phyloP scores from a whole-genome alignment of 2,797 vertebrate genomes.

The Enteromius treurensis region DNA sequence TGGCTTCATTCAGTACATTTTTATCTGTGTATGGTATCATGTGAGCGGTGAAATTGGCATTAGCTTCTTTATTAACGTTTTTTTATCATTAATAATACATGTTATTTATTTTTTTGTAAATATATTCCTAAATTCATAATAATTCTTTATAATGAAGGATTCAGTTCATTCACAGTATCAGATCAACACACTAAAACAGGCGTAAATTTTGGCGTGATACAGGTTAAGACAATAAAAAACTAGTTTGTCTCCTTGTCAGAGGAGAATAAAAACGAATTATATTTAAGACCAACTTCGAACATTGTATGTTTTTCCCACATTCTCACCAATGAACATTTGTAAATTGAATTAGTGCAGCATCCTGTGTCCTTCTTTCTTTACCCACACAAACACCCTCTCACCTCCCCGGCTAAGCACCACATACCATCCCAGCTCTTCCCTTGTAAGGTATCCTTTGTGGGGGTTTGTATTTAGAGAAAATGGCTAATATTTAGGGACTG shows the following conservation, averaged over 20 bases:
- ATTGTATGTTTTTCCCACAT: not conserved
- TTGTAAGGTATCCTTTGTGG: constrained; percentile 83
- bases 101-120: not conserved
- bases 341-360: constrained; percentile 50
- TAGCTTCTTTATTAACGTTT: not conserved
- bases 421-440: constrained; percentile 75
- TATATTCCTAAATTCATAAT: not conserved
- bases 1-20: no score
- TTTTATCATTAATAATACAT: not conserved
- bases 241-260: not conserved
- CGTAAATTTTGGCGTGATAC: not conserved
- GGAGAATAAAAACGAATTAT: not conserved
- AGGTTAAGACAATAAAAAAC: not conserved
- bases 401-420: constrained; percentile 62
- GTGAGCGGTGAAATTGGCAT: not conserved
- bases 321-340: constrained; percentile 21
- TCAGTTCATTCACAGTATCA: not conserved
- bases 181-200: not conserved
- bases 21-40: not conserved
- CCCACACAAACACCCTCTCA: constrained; percentile 46
- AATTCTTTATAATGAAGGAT: not conserved
- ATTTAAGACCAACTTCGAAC: not conserved
- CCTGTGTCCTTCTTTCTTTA: constrained; percentile 33
- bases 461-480: constrained; percentile 84
- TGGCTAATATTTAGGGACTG: constrained; percentile 86